phyloP scores from a whole-genome alignment of 2,797 vertebrate species.

The Acrossocheilus wenchowensis region DNA sequence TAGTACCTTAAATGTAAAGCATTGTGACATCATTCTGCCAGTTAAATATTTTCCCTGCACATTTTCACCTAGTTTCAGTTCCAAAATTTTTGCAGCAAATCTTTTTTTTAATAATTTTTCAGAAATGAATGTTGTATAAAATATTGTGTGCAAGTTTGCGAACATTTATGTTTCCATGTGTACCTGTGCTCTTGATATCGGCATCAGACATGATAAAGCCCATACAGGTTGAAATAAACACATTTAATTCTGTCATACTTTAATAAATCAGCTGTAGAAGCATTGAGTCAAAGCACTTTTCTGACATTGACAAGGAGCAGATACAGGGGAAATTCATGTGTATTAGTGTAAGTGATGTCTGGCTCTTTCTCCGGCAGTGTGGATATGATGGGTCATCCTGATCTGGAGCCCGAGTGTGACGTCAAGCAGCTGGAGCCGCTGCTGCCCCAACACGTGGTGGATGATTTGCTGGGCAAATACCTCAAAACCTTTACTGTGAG shows the following conservation, averaged over 20 bases:
- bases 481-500: slow-evolving; percentile 93
- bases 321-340: neutral
- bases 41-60: neutral
- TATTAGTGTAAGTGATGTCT: neutral
- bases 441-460: slow-evolving; percentile 85
- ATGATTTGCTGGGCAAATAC: slow-evolving; percentile 90
- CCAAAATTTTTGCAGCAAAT: neutral
- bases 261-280: neutral
- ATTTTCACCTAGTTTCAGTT: neutral
- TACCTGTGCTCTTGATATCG: neutral
- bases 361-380: slow-evolving; percentile 69
- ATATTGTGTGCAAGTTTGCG: neutral
- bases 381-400: slow-evolving; percentile 96
- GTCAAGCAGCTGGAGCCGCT: slow-evolving; percentile 83
- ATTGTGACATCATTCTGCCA: neutral
- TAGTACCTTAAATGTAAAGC: neutral
- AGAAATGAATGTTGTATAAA: neutral
- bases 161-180: neutral
- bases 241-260: no score
- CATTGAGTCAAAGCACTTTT: neutral
- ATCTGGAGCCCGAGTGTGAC: slow-evolving; percentile 89
- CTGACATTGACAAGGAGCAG: neutral
- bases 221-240: neutral
- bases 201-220: neutral
- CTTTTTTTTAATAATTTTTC: neutral